A percentile compares a stretch with the other conserved stretches of the same genome.
Conservation (phyloP, 2,888 invertebrate genomes). For the Meiosimyza platycephala region DNA sequence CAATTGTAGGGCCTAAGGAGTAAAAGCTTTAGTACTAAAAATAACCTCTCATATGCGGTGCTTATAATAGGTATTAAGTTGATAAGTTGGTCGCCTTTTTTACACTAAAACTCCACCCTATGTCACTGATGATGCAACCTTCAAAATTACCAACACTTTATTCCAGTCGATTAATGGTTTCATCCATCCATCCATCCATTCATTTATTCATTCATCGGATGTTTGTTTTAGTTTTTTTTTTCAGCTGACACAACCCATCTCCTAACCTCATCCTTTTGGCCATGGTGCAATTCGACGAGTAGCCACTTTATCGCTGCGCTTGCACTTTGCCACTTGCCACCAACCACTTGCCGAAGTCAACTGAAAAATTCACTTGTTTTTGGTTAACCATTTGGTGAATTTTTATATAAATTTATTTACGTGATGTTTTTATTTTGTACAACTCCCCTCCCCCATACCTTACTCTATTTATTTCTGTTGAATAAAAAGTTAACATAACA, state of each 20-base stretch:
- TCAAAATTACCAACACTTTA: constrained; percentile 38
- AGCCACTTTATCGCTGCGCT: background rate
- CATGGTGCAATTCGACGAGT: background rate
- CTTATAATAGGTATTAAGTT: no score
- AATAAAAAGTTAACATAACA: background rate
- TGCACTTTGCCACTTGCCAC: constrained; percentile 14
- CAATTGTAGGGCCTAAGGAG: no score
- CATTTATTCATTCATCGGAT: constrained; percentile 2
- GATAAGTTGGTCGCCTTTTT: no score
- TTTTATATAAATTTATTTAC: constrained; percentile 36
- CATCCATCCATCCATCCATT: constrained; percentile 7
- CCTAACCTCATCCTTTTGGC: background rate
- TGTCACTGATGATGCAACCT: background rate
- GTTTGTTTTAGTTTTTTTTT: no score
- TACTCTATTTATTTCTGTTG: background rate
- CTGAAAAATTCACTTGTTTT: constrained; percentile 43
- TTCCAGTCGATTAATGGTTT: constrained; percentile 44
- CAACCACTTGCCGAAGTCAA: constrained; percentile 28
- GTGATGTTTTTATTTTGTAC: constrained; percentile 2
- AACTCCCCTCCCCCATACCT: no score
- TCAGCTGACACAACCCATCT: background rate
- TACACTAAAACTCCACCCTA: background rate
- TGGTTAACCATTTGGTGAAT: constrained; percentile 39
- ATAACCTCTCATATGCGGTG: no score
- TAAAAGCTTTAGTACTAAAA: no score